These are phyloP conservation scores for Thaumatotibia leucotreta DNA, from an alignment of 1,140 invertebrate genomes.

Conservation along the genomic window DNA sequence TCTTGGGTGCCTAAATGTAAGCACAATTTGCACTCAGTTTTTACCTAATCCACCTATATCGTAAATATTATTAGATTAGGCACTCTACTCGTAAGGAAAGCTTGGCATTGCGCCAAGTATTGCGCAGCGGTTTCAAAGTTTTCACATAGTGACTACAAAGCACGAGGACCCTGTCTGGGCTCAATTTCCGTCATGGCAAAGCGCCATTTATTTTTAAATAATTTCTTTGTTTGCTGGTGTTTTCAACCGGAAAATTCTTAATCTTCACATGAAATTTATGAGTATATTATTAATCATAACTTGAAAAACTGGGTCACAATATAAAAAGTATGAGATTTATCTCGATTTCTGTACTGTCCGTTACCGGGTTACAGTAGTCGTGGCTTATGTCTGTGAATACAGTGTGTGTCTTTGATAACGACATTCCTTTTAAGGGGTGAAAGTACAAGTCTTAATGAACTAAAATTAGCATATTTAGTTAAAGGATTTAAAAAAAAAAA, in stretches of 20 bases:
- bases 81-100: background rate
- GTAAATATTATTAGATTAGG: background rate
- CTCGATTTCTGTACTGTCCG: too few species aligned
- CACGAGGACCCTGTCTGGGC: background rate
- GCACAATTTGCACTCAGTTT: too few species aligned
- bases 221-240: background rate
- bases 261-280: background rate
- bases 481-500: too few species aligned
- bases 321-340: too few species aligned
- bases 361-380: too few species aligned
- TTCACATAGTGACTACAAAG: background rate
- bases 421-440: too few species aligned
- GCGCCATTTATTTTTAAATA: background rate
- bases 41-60: background rate
- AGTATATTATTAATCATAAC: too few species aligned
- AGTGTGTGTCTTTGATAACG: too few species aligned
- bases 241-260: background rate
- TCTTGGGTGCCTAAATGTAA: too few species aligned
- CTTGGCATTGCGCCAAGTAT: background rate
- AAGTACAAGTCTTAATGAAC: too few species aligned
- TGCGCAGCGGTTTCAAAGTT: background rate
- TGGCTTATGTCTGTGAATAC: too few species aligned
- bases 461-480: too few species aligned
- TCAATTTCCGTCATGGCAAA: slow-evolving; percentile 1
- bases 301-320: background rate